These are phyloP conservation scores for Orthosia cruda DNA, from an alignment of 2,888 invertebrate species.

Conservation along the genomic window DNA sequence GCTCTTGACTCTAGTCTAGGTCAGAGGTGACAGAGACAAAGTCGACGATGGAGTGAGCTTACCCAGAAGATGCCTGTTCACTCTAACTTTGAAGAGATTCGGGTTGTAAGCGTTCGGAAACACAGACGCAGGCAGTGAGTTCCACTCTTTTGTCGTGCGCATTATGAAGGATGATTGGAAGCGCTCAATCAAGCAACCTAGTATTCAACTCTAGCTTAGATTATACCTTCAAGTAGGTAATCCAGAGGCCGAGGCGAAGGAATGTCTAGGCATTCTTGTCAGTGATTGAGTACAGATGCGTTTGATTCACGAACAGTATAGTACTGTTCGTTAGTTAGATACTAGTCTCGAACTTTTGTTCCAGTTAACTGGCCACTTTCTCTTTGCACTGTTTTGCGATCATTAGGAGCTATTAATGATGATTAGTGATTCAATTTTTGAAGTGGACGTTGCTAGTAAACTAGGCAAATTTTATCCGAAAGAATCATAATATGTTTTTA, in stretches of 20 bases:
- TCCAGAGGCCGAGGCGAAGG: not conserved
- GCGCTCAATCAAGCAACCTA: not conserved
- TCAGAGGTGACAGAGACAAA: no score
- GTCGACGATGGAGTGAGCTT: no score
- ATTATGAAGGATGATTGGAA: no score
- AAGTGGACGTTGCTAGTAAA: not conserved
- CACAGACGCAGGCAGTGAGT: no score
- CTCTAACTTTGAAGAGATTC: no score
- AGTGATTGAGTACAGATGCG: not conserved
- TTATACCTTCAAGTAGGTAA: not conserved
- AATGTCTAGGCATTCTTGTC: not conserved
- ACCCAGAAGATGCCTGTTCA: no score
- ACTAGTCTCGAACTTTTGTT: conserved; percentile 21
- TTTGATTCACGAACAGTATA: conserved; percentile 8
- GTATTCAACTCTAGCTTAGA: not conserved
- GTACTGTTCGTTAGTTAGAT: conserved; percentile 9
- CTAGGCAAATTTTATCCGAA: not conserved
- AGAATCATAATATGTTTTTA: not conserved
- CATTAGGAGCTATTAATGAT: conserved; percentile 1
- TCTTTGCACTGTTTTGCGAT: conserved; percentile 2
- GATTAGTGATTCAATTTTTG: not conserved
- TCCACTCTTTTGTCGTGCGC: no score
- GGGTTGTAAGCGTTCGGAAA: no score
- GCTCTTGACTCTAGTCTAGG: no score
- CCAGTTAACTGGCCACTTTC: conserved; percentile 25